Conservation (phyloP, 2,113 vertebrate genomes). For the Telmatochromis brichardi region DNA sequence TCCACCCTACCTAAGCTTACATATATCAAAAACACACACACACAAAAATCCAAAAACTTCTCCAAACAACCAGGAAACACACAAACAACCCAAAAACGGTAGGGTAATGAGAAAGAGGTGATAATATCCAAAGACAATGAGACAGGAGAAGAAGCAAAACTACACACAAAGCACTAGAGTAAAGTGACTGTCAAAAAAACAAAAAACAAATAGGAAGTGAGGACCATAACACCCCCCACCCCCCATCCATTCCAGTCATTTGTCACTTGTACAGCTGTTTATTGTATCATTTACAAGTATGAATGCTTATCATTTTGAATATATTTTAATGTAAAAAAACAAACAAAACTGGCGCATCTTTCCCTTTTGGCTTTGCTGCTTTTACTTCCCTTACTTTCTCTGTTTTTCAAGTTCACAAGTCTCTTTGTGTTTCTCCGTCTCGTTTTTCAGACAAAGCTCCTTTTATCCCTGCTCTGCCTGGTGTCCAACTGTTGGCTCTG, state of each 20-base stretch:
- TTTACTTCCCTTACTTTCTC: background rate
- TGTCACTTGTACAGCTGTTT: background rate
- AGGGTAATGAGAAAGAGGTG: background rate
- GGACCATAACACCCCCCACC: background rate
- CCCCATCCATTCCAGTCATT: background rate
- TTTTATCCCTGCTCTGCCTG: slow-evolving; percentile 55
- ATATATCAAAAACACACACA: background rate
- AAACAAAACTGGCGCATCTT: background rate
- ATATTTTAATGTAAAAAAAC: background rate
- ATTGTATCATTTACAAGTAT: background rate
- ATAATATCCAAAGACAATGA: background rate
- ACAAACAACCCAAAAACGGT: background rate
- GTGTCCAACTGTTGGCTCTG: slow-evolving; percentile 64
- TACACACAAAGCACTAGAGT: background rate
- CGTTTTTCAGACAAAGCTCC: slow-evolving; percentile 56
- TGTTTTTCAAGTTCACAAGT: background rate
- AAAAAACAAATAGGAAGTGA: background rate
- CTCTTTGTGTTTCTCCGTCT: slow-evolving; percentile 30
- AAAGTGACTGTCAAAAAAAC: background rate
- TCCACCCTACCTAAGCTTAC: background rate
- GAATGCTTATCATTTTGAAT: background rate
- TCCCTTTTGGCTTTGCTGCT: background rate
- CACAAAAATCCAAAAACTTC: background rate
- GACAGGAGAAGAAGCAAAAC: background rate
- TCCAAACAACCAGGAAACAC: background rate